A percentile compares a stretch with the other conserved stretches of the same genome.
phyloP scores from a whole-genome alignment of 2,797 vertebrate genomes.

The Amniataba percoides region DNA sequence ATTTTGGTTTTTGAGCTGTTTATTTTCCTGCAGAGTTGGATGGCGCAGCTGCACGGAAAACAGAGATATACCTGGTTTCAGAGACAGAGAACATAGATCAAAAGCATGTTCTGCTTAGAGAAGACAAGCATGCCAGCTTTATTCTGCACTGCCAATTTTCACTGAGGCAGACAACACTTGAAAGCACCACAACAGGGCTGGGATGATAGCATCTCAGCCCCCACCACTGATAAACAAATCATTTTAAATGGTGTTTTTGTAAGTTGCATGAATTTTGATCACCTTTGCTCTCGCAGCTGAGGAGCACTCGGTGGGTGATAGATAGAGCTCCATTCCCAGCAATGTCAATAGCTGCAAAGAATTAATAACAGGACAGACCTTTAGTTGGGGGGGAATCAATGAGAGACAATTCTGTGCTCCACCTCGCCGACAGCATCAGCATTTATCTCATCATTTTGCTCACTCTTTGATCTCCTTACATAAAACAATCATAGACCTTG shows the following conservation, averaged over 20 bases:
- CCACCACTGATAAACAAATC: slow-evolving; percentile 62
- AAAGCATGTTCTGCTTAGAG: slow-evolving; percentile 74
- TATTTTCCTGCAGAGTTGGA: slow-evolving; percentile 72
- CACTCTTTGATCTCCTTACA: slow-evolving; percentile 68
- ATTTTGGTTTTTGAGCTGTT: slow-evolving; percentile 66
- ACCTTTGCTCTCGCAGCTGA: slow-evolving; percentile 39
- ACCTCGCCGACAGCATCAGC: slow-evolving; percentile 49
- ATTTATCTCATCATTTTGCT: slow-evolving; percentile 68
- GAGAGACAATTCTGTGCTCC: slow-evolving; percentile 63
- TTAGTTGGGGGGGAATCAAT: slow-evolving; percentile 59
- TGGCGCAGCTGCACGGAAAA: slow-evolving; percentile 63
- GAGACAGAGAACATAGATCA: slow-evolving; percentile 77
- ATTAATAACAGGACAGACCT: slow-evolving; percentile 62
- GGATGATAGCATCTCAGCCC: slow-evolving; percentile 62
- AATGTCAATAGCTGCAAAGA: slow-evolving; percentile 56
- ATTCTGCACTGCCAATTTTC: slow-evolving; percentile 66
- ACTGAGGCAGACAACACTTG: slow-evolving; percentile 65
- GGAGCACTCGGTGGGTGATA: slow-evolving; percentile 19
- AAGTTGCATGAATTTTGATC: slow-evolving; percentile 65
- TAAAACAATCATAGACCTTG: slow-evolving; percentile 73
- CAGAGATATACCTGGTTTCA: slow-evolving; percentile 72
- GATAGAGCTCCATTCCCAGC: slow-evolving; percentile 47
- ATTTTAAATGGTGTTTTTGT: slow-evolving; percentile 62
- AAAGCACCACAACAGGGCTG: slow-evolving; percentile 61
- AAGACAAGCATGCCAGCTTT: slow-evolving; percentile 74